Evolutionary conservation across 2,797 vertebrate species (phyloP), one percentile per base, ranked within the genome.

Genomic region (Cuniculus paca): DNA sequence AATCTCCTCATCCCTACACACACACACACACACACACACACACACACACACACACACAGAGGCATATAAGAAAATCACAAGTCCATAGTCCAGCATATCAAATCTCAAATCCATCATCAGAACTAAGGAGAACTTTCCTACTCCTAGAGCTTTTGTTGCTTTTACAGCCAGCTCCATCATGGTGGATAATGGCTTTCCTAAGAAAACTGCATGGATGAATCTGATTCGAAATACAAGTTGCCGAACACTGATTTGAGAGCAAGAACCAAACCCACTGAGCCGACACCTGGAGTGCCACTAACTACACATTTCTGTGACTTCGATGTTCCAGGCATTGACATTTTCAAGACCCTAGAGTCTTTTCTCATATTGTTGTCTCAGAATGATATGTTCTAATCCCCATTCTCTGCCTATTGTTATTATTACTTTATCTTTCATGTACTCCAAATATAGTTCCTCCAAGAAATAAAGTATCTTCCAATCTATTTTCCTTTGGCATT

Each of bases 401-500:
- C 12, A 5, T 80, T 50, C 39, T n/a, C 54, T 34, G 36, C 17
- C 31, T 26, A 45, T 70, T 39, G 22, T 70, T n/a, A 39, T 82
- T 70, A 75, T 91, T 42, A 74, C 86, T 81, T 74, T 39, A 72
- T 36, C 45, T 31, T 83, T 61, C 13, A 16, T 60, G 22, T 8
- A 52, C 31, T 91, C 34, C 34, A 92, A 88, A 93, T 70, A 65
- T 26, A 88, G 0, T 45, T 82, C 65, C 36, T 92, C n/a, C 14
- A 4, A 56, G 13, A 52, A 5, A 36, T 17, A 39, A 58, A 75
- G 36, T 72, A 45, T 77, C 74, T 56, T 82, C 72, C 65, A 34
- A 56, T 52, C 50, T 65, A n/a, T 82, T 95, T 96, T 72, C 31
- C 19, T 77, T 61, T 68, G 65, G 80, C 36, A 72, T 60, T 81